Conservation (phyloP, 2,888 invertebrate genomes). For the Tholera decimalis region DNA sequence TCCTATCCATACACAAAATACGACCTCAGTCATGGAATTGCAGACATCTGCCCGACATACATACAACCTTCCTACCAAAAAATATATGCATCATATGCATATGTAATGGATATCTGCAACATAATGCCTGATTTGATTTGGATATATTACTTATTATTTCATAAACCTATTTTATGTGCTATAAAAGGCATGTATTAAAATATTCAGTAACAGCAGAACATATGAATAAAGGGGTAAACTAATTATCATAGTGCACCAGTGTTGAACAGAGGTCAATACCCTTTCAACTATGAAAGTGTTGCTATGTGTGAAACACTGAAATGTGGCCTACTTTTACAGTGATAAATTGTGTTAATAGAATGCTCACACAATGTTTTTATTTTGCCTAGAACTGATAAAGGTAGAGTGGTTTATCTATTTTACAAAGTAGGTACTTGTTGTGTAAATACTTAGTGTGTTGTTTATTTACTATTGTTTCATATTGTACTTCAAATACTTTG, state of each 20-base stretch:
- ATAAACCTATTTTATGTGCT: not conserved
- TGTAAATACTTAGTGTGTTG: slow-evolving; percentile 9
- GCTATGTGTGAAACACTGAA: slow-evolving; percentile 53
- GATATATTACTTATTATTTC: too few species aligned
- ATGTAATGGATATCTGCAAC: too few species aligned
- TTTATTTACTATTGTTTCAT: slow-evolving; percentile 35
- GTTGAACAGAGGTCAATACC: slow-evolving; percentile 41
- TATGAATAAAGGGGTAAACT: slow-evolving; percentile 40
- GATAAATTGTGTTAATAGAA: slow-evolving; percentile 54
- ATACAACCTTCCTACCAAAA: too few species aligned
- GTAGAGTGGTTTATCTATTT: slow-evolving; percentile 30
- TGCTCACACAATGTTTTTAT: slow-evolving; percentile 38
- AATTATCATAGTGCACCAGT: slow-evolving; percentile 34
- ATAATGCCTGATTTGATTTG: too few species aligned
- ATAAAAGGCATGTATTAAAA: not conserved
- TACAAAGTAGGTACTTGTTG: slow-evolving; percentile 18
- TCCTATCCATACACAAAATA: too few species aligned
- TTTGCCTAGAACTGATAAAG: slow-evolving; percentile 30
- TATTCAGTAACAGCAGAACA: slow-evolving; percentile 14
- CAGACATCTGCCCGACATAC: too few species aligned
- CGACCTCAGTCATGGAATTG: too few species aligned
- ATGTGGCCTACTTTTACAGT: slow-evolving; percentile 46
- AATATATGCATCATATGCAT: too few species aligned
- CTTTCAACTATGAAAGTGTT: slow-evolving; percentile 51
- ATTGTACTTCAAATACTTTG: slow-evolving; percentile 20